Conservation (phyloP, 2,888 invertebrate genomes). For the Cantharis flavilabris region DNA sequence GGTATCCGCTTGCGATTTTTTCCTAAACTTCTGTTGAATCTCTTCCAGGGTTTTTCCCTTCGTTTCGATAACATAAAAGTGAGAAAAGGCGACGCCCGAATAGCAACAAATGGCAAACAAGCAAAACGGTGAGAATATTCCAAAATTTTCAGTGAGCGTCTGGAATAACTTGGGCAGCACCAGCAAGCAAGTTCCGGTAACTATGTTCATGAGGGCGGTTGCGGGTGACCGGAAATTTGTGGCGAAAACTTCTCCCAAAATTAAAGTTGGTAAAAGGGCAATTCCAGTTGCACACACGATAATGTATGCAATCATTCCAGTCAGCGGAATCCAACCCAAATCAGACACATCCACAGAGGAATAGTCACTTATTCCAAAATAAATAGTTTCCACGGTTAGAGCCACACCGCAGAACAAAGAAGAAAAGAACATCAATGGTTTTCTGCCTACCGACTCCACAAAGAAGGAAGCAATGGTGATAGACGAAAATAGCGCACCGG, state of each 20-base stretch:
- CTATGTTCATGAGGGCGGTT: constrained; percentile 38
- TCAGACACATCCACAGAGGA: constrained; percentile 25
- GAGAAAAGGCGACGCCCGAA: constrained; percentile 37
- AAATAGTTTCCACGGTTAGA: constrained; percentile 38
- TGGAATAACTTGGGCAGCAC: constrained; percentile 45
- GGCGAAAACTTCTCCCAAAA: constrained; percentile 45
- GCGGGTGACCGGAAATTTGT: constrained; percentile 46
- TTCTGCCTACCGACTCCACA: constrained; percentile 44
- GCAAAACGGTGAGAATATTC: constrained; percentile 45
- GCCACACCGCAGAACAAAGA: constrained; percentile 36
- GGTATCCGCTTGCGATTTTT: neutral
- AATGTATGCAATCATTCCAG: constrained; percentile 42
- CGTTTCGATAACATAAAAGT: constrained; percentile 48
- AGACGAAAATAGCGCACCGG: constrained; percentile 25
- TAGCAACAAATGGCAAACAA: constrained; percentile 42
- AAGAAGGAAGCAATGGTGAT: constrained; percentile 33
- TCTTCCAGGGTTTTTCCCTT: constrained; percentile 50
- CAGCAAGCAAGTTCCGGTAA: constrained; percentile 38
- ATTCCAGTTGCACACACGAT: constrained; percentile 34
- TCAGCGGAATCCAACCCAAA: constrained; percentile 44
- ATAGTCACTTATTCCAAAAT: constrained; percentile 39
- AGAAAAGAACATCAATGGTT: constrained; percentile 41
- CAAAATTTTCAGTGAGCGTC: constrained; percentile 40
- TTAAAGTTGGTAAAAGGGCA: constrained; percentile 43
- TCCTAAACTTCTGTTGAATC: constrained; percentile 48